Evolutionary conservation across 1,140 invertebrate species (phyloP), one percentile per base, ranked within the genome.

Genomic region (Papilio polyxenes): DNA sequence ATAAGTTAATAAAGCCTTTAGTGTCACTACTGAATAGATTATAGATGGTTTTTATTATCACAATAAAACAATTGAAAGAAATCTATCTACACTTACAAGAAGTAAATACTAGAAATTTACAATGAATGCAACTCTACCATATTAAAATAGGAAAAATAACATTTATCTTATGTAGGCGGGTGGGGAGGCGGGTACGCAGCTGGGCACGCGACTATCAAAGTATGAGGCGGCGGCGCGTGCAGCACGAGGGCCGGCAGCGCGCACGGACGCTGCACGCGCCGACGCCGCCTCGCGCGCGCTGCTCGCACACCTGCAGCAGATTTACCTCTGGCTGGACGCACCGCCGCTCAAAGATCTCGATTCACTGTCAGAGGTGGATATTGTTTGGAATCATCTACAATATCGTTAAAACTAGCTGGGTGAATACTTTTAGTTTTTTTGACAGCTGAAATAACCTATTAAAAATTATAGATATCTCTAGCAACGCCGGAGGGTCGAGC

Each of bases 401-500:
- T 44, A 3, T 6, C 7, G 40, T 44, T 44, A 44, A 44, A 53
- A 9, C 13, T 53, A 5, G 15, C 13, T 53, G 13, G 15, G 11
- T 15, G 15, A 53, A 17, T 53, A 15, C 9, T 74, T 74, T 40
- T 8, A 20, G n/a, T 2, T 65, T 65, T 3, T 31, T 31, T 11
- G 20, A 65, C 9, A 53, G 72, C 37, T 53, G 40, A 44, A 44
- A 44, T 44, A 44, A 44, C 1, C 4, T 44, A 44, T 40, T 7
- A 44, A 44, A 44, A 44, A 44, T 9, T 69, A 49, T 44, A 86
- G 85, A 85, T 87, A 48, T 87, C 95, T 80, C 95, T 98, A 17
- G 97, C 96, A 40, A 96, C 96, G 23, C 94, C 96, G 1, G 95
- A 96, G 82, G 98, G 98, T 11, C 96, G 98, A 75, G 95, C 96